Evolutionary conservation across 2,113 vertebrate species (phyloP).

Genomic region (Trachemys scripta): DNA sequence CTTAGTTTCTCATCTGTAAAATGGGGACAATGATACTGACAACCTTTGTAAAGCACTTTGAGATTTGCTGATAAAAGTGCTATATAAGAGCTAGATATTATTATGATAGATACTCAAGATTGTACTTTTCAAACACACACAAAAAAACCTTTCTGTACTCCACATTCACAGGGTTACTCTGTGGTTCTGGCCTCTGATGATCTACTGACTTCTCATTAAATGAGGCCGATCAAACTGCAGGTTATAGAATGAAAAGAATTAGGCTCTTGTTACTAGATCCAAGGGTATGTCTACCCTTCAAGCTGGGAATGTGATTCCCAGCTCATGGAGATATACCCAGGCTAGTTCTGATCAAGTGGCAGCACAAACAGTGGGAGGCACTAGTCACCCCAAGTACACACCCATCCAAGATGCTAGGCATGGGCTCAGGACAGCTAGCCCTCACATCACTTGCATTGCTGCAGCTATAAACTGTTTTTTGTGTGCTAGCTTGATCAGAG

Average conservation of each 20-base stretch:
- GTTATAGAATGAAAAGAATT: not conserved
- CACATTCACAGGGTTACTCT: not conserved
- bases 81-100: not conserved
- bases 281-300: too few species aligned
- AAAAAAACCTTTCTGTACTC: not conserved
- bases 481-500: too few species aligned
- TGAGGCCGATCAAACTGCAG: conserved; percentile 23
- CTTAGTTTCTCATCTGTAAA: not conserved
- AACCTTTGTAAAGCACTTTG: not conserved
- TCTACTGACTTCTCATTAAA: conserved; percentile 10
- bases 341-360: too few species aligned
- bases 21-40: not conserved
- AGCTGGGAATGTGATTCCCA: too few species aligned
- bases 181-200: not conserved
- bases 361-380: too few species aligned
- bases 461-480: too few species aligned
- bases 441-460: too few species aligned
- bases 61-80: not conserved
- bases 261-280: not conserved
- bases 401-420: too few species aligned
- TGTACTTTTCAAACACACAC: not conserved
- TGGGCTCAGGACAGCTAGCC: too few species aligned
- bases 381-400: too few species aligned
- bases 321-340: too few species aligned
- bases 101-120: not conserved